Evolutionary conservation across 1,140 invertebrate genomes (phyloP).

Genomic region (Hermetia illucens): DNA sequence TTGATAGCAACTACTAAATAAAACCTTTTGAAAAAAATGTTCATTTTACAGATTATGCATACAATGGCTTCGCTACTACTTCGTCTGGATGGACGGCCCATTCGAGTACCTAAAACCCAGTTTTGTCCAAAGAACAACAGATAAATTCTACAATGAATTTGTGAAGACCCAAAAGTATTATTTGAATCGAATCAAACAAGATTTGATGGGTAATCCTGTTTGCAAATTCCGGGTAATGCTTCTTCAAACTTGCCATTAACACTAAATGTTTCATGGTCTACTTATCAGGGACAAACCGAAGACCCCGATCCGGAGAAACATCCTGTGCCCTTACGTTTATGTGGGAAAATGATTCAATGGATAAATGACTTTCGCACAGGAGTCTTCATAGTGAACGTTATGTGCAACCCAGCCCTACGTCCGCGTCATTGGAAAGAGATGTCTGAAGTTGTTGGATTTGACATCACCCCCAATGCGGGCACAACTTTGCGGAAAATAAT

Average conservation of each 20-base stretch:
- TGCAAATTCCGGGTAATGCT: slow-evolving; percentile 38
- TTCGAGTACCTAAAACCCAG: slow-evolving; percentile 68
- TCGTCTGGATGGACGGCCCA: slow-evolving; percentile 78
- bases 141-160: slow-evolving; percentile 58
- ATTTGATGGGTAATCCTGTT: slow-evolving; percentile 48
- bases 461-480: slow-evolving; percentile 73
- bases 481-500: slow-evolving; percentile 73
- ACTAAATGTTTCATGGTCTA: slow-evolving; percentile 14
- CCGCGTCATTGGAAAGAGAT: slow-evolving; percentile 86
- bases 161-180: slow-evolving; percentile 67
- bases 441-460: slow-evolving; percentile 61
- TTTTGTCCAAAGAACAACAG: slow-evolving; percentile 54
- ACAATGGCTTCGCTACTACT: slow-evolving; percentile 66
- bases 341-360: slow-evolving; percentile 49
- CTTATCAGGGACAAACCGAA: slow-evolving; percentile 46
- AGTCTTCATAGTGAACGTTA: slow-evolving; percentile 65
- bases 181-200: slow-evolving; percentile 61
- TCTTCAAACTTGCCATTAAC: not conserved
- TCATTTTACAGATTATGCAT: slow-evolving; percentile 32
- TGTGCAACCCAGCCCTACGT: slow-evolving; percentile 77
- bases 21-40: too few species aligned
- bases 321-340: slow-evolving; percentile 63
- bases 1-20: too few species aligned
- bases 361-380: slow-evolving; percentile 70
- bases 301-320: slow-evolving; percentile 60